Evolutionary conservation across 2,113 vertebrate species (phyloP), one percentile per base, ranked within the genome.

Genomic region (Spermophilus dauricus): DNA sequence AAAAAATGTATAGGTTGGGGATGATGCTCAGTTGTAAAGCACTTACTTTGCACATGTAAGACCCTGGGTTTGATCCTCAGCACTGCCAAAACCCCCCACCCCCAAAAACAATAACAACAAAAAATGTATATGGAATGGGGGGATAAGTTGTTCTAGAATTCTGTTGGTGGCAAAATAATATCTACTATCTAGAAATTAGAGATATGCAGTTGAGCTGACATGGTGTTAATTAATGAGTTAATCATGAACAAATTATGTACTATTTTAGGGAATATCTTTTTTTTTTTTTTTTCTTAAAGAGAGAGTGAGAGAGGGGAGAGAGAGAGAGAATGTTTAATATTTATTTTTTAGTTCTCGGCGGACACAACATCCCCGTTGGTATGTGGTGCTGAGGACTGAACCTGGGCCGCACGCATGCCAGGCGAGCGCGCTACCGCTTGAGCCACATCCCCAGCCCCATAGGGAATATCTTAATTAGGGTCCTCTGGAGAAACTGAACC

Each of bases 201-300:
- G 28, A 24, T 91, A 37, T 3, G 26, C 22, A 78, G 32, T 96
- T 92, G 11, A 65, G 26, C 9, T 89, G 42, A 53, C 61, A 53
- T 18, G 42, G 9, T 96, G 26, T 77, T 94, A 51, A 77, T 95
- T 92, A 80, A 58, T 82, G 51, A 17, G 89, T 95, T 13, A 69
- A 4, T 86, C 18, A 67, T 87, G 26, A 42, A 53, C 20, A 83
- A 32, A 80, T 30, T 78, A 1, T 95, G 12, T 48, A 42, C 77
- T 42, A 76, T n/a, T 75, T 91, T 85, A 93, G 39, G 11, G 32
- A 76, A 30, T 80, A 61, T 53, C 26, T 63, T 63, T n/a, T n/a
- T n/a, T n/a, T n/a, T n/a, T n/a, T n/a, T n/a, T n/a, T n/a, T n/a
- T n/a, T n/a, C n/a, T n/a, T n/a, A n/a, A n/a, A n/a, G n/a, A n/a